A percentile compares a stretch with the other conserved stretches of the same genome.
Conservation (phyloP, 92 coral and sea anemone species). For the Palythoa grandiflora region DNA sequence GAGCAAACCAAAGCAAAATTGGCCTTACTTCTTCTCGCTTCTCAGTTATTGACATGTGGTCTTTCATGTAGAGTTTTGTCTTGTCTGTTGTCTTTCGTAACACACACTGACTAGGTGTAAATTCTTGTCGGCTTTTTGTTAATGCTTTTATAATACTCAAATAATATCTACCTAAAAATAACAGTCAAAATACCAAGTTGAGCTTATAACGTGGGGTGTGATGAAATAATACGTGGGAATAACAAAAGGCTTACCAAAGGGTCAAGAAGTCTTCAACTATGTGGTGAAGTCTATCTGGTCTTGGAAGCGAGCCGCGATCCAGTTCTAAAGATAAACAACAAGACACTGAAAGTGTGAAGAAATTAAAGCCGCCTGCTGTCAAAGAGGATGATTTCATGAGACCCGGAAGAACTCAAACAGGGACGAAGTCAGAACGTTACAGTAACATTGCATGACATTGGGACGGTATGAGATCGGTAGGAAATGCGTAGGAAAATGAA, state of each 20-base stretch:
- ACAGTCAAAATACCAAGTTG: not conserved
- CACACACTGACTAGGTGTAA: not conserved
- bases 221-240: not conserved
- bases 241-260: slow-evolving; percentile 68
- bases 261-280: slow-evolving; percentile 96
- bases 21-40: not conserved
- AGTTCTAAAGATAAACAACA: slow-evolving; percentile 21
- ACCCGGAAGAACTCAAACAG: too few relatives aligned
- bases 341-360: not conserved
- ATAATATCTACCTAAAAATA: not conserved
- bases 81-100: too few relatives aligned
- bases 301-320: slow-evolving; percentile 71
- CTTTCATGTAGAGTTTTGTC: too few relatives aligned
- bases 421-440: too few relatives aligned
- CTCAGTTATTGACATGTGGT: not conserved
- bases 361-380: not conserved
- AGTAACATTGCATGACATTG: too few relatives aligned
- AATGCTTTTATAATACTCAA: not conserved
- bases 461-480: too few relatives aligned
- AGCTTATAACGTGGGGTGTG: not conserved
- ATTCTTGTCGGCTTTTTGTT: not conserved
- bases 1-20: too few relatives aligned
- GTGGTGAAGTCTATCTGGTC: slow-evolving; percentile 96
- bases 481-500: too few relatives aligned
- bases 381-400: not conserved